These are phyloP conservation scores for Drosophila paracracens DNA, from an alignment of 2,888 invertebrate genomes.

Conservation along the genomic window DNA sequence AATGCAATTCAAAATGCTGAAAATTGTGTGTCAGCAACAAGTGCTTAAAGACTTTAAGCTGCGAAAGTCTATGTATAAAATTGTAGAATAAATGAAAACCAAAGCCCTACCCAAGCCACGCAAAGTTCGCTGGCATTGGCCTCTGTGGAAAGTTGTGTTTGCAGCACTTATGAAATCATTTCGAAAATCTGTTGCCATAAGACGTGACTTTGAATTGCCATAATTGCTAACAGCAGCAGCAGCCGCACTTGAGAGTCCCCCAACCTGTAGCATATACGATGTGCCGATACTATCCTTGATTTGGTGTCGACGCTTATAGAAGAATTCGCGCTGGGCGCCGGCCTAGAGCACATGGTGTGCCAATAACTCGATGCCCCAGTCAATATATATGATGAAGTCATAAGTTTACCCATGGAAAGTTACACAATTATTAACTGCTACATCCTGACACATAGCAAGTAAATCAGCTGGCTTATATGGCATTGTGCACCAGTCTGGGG, in stretches of 20 bases:
- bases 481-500: conserved; percentile 21
- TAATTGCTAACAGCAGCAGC: conserved; percentile 60
- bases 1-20: conserved; percentile 24
- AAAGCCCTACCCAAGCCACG: background rate
- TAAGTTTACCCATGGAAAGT: conserved; percentile 26
- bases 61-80: background rate
- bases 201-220: conserved; percentile 70
- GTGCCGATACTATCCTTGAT: conserved; percentile 63
- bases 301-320: conserved; percentile 59
- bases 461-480: conserved; percentile 14
- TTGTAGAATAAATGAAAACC: background rate
- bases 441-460: conserved; percentile 13
- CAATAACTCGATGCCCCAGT: conserved; percentile 33
- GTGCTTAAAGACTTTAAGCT: conserved; percentile 35
- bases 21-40: conserved; percentile 45
- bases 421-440: conserved; percentile 45
- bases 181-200: conserved; percentile 61
- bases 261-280: conserved; percentile 31
- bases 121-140: conserved; percentile 38
- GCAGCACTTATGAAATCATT: conserved; percentile 72
- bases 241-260: background rate
- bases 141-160: conserved; percentile 37
- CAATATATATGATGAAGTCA: conserved; percentile 53
- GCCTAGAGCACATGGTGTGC: conserved; percentile 32
- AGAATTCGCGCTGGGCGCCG: conserved; percentile 27